A percentile compares a stretch with the other conserved stretches of the same genome.
Conservation (phyloP, 2,113 vertebrate species). For the Coracopsis vasa region DNA sequence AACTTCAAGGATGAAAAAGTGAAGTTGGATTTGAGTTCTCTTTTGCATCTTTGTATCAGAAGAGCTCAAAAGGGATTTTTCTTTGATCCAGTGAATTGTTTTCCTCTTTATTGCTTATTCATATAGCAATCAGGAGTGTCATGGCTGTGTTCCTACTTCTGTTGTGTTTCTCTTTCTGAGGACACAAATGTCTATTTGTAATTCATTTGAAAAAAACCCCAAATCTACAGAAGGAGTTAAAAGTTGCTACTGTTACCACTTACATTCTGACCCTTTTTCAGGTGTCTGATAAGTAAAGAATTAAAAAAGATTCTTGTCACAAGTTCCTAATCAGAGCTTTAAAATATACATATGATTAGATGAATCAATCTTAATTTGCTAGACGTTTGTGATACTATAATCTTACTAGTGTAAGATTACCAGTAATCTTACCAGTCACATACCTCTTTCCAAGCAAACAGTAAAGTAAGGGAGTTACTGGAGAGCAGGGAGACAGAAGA, state of each 20-base stretch:
- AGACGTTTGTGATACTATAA: neutral
- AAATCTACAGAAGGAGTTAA: neutral
- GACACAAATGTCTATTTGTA: neutral
- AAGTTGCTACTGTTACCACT: neutral
- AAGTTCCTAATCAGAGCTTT: neutral
- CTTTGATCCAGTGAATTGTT: neutral
- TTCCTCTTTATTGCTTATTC: neutral
- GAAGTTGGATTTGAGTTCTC: neutral
- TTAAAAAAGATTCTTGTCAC: neutral
- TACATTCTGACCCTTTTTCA: neutral
- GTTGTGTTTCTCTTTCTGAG: neutral
- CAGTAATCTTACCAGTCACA: slow-evolving; percentile 21
- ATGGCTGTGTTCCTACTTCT: neutral
- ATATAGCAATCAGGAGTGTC: neutral
- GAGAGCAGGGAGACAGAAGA: slow-evolving; percentile 44
- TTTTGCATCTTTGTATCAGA: neutral
- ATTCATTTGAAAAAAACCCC: neutral
- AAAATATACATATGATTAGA: neutral
- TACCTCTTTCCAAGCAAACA: slow-evolving; percentile 55
- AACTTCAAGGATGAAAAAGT: neutral
- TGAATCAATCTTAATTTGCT: neutral
- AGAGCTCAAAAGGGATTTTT: neutral
- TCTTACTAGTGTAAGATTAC: neutral
- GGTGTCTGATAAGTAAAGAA: neutral
- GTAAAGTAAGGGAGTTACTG: slow-evolving; percentile 51